Evolutionary conservation across 2,888 invertebrate species (phyloP), one percentile per base, ranked within the genome.

Genomic region (Megamerina dolium): DNA sequence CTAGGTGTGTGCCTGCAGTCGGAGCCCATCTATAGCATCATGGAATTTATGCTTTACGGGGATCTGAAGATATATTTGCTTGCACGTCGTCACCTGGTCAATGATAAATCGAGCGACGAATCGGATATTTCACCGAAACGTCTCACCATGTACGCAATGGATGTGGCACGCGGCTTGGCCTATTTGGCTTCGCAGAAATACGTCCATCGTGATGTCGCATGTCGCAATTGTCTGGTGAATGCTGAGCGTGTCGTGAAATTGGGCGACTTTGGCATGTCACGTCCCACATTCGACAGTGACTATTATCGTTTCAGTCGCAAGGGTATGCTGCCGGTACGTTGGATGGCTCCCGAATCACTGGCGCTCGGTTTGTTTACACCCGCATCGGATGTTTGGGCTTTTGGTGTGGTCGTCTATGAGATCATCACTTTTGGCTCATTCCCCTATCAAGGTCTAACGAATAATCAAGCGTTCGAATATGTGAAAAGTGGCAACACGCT

Each of bases 11-110:
- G 90, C 57, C 87, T 91, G 2, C 83, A 86, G 60, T 82, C 80
- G 33, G 90, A 91, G 59, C 92, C 93, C 0, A 85, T 92, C 33
- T 87, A 88, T 63, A 88, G 88, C 1, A 82, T 94, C 12, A 93
- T 94, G 92, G 93, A 94, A 69, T 91, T 90, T 62, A 88, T 92
- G 87, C 73, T 93, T 27, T 90, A 92, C 64, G 94, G 92, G 17
- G 93, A 94, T 67, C 73, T 94, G 52, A 93, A 92, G 73, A 90
- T 86, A 8, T 94, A 84, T 71, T 75, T 94, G 44, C 70, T 93
- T 52, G 89, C 88, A 12, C 79, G 93, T 51, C 78, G 93, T 31
- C 86, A 89, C 70, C 75, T 92, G 59, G 87, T 88, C 0, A 80
- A 79, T 50, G 80, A 78, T 53, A 75, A 76, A 46, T 63, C 72